Percentiles rank a stretch among this genome's conserved stretches.
Evolutionary conservation across 1,140 invertebrate species (phyloP).

Genomic region (Streblospio benedicti): DNA sequence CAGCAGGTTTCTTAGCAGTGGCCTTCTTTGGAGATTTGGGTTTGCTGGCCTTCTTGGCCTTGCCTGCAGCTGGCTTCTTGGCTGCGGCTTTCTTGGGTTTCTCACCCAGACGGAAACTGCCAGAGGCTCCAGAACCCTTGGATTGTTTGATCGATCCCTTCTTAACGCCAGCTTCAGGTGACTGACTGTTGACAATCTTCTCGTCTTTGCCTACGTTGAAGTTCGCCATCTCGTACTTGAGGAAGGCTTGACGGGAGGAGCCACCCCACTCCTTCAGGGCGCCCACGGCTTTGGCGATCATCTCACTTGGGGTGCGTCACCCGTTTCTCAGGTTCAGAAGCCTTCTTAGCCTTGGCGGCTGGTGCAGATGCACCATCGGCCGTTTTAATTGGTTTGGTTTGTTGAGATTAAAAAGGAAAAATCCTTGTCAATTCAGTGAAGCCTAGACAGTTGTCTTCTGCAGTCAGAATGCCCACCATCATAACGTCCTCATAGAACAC

Average conservation of each 20-base stretch:
- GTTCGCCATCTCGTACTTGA: conserved; percentile 42
- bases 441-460: too few species aligned
- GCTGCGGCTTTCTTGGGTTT: conserved; percentile 16
- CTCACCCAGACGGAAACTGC: conserved; percentile 24
- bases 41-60: conserved; percentile 4
- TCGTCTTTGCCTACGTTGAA: conserved; percentile 41
- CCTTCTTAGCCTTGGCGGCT: conserved; percentile 24
- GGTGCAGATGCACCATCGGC: conserved; percentile 14
- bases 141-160: conserved; percentile 33
- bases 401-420: too few species aligned
- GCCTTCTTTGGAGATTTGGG: too few species aligned
- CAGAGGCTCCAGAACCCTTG: conserved; percentile 30
- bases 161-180: conserved; percentile 33
- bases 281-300: conserved; percentile 18
- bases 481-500: too few species aligned
- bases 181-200: conserved; percentile 32
- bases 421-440: too few species aligned
- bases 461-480: too few species aligned
- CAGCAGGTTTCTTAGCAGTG: background rate
- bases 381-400: too few species aligned
- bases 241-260: conserved; percentile 40
- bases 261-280: conserved; percentile 25
- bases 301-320: conserved; percentile 28
- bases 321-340: conserved; percentile 27
- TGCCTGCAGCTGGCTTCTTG: conserved; percentile 12